Base-by-base conservation (phyloP, 2,888 invertebrate species). In the Anaspis maculata region DNA sequence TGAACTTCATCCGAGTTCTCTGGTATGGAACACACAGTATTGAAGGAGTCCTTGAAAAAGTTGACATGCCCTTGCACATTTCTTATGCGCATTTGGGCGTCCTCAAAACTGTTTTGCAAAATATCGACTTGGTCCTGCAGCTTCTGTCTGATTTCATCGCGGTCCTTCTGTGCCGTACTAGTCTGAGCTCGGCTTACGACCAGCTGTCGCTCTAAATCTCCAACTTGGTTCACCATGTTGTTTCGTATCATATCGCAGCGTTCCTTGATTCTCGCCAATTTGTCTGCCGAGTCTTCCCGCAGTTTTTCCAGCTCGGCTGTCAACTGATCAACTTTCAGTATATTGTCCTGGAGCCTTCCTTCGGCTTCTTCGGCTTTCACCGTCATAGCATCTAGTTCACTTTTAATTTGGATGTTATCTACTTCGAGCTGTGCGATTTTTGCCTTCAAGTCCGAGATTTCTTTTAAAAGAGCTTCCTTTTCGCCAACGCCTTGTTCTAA, bases 71-170 rank as follows among this genome's bases (percentile, higher is more conserved):
- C 75, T 50, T 79, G 79, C 9, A 81, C 61, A 10, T 72, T 70
- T 16, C 73, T 70, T 9, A 80, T 73, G 12, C 79, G 64, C 46
- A 76, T 72, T 48, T 79, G 78, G 0, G 77, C 78, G 49, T 80
- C 68, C 34, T 79, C 76, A 44, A 80, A 79, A 44, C 76, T 78
- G 49, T 80, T 79, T 50, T 76, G 77, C 37, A 81, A 58, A 49
- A 71, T 75, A 39, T 71, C 75, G 27, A 81, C 73, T 54, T 81
- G 79, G 11, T 74, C 67, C 49, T 80, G 79, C 75, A 81, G 78
- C 41, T 77, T 74, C 54, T 79, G 77, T 31, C 81, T 70, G 24
- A 79, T 74, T 45, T 81, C 80, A 46, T 80, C 79, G 27, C 79
- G 69, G 35, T 81, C 80, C 50, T 77, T 79, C 49, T 80, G 78